A percentile compares a stretch with the other conserved stretches of the same genome.
Conservation (phyloP, 2,888 invertebrate genomes). For the Polymixis flavicincta region DNA sequence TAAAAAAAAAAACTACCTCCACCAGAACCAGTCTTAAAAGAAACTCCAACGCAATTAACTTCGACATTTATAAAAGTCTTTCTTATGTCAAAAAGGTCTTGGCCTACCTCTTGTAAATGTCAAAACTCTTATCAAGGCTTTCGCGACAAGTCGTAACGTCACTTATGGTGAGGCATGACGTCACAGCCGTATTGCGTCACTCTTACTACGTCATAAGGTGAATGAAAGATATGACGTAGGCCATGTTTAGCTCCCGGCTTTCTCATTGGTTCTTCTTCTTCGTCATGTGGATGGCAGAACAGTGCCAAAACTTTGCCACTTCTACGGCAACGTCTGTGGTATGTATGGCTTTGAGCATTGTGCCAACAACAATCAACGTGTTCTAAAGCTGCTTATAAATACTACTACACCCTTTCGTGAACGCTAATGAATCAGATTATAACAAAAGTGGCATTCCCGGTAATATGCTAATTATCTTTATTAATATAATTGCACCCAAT, state of each 20-base stretch:
- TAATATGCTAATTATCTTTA: not conserved
- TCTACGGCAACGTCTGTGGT: too few species aligned
- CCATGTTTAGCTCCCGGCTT: not conserved
- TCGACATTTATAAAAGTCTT: slow-evolving; percentile 28
- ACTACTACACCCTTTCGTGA: not conserved
- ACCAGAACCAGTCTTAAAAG: not conserved
- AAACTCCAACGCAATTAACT: slow-evolving; percentile 32
- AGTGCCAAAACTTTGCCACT: too few species aligned
- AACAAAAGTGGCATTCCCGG: not conserved
- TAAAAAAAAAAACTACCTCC: too few species aligned
- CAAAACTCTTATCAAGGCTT: slow-evolving; percentile 46
- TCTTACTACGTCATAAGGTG: slow-evolving; percentile 17
- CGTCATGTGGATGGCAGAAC: too few species aligned
- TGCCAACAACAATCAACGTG: too few species aligned
- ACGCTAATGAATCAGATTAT: not conserved
- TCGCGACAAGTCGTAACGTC: slow-evolving; percentile 43
- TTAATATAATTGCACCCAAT: not conserved
- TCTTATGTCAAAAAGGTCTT: slow-evolving; percentile 16
- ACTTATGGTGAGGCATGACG: slow-evolving; percentile 25
- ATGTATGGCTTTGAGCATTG: too few species aligned
- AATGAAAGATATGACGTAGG: slow-evolving; percentile 44
- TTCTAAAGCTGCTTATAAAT: too few species aligned
- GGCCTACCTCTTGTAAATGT: slow-evolving; percentile 43
- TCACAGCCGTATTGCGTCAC: slow-evolving; percentile 41
- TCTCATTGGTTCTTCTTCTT: not conserved